These are phyloP conservation scores for Papilio xuthus DNA, from an alignment of 1,140 invertebrate genomes.

Conservation along the genomic window DNA sequence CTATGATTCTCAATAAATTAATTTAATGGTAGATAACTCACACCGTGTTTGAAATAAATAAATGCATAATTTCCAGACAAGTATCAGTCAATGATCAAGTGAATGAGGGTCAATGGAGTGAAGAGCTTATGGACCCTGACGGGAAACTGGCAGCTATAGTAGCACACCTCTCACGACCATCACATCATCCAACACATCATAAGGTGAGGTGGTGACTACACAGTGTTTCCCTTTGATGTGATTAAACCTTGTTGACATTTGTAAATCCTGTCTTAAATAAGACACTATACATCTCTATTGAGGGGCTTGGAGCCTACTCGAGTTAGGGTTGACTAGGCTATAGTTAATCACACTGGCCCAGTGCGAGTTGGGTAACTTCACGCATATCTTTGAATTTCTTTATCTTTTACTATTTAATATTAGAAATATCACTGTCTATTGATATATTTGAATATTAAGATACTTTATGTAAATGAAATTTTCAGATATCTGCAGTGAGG, in stretches of 20 bases:
- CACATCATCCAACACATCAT: constrained; percentile 55
- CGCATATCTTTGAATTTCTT: neutral
- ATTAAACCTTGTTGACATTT: neutral
- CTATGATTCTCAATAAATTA: too few species aligned
- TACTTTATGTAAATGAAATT: constrained; percentile 18
- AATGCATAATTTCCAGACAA: constrained; percentile 49
- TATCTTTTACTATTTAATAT: neutral
- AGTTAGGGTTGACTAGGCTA: too few species aligned
- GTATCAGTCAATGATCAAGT: constrained; percentile 63
- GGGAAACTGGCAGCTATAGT: constrained; percentile 64
- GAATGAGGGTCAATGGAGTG: constrained; percentile 64
- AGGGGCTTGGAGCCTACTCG: too few species aligned
- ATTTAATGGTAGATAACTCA: too few species aligned
- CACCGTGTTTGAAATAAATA: too few species aligned
- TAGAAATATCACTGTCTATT: neutral
- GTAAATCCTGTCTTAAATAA: too few species aligned
- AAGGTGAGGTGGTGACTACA: constrained; percentile 63
- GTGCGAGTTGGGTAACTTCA: too few species aligned
- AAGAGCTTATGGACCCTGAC: constrained; percentile 68
- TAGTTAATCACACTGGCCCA: too few species aligned
- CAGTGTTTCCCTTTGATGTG: too few species aligned
- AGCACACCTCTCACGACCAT: constrained; percentile 57
- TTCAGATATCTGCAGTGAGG: constrained; percentile 55
- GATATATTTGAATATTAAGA: constrained; percentile 28
- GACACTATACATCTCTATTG: too few species aligned